Percentiles rank a stretch among this genome's conserved stretches.
phyloP scores from a whole-genome alignment of 2,888 invertebrate species.

The Heterodera filipjevi region DNA sequence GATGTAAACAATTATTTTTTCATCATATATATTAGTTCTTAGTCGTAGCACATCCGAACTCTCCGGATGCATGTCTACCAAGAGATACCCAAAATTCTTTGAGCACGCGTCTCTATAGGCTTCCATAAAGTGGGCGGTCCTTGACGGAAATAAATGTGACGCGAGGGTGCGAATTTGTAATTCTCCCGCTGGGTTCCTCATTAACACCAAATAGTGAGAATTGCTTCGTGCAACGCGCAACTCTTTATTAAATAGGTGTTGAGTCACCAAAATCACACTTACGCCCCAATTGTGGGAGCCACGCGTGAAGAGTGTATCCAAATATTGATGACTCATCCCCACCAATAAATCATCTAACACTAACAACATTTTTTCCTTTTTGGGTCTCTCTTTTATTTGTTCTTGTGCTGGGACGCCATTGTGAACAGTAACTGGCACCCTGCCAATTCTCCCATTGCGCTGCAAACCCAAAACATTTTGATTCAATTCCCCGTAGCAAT shows the following conservation, averaged over 20 bases:
- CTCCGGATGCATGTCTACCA: constrained; percentile 31
- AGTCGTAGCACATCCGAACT: constrained; percentile 15
- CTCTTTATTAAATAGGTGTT: constrained; percentile 30
- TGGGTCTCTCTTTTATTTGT: neutral
- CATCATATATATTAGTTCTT: constrained; percentile 31
- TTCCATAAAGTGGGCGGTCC: constrained; percentile 27
- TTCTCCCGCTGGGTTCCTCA: constrained; percentile 33
- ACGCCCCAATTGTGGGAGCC: constrained; percentile 33
- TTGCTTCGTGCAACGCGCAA: constrained; percentile 28
- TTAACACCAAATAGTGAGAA: constrained; percentile 34
- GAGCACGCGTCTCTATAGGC: constrained; percentile 20
- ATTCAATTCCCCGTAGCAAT: constrained; percentile 34
- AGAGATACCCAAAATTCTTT: constrained; percentile 27
- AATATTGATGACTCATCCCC: neutral
- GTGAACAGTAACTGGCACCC: neutral
- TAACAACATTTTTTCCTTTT: neutral
- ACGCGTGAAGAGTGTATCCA: constrained; percentile 28
- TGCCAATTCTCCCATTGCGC: constrained; percentile 2
- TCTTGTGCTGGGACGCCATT: neutral
- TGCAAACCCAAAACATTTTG: constrained; percentile 4
- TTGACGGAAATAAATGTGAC: constrained; percentile 29
- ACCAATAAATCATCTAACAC: constrained; percentile 30
- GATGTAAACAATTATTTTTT: neutral
- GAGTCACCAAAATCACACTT: constrained; percentile 30
- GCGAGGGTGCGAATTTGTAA: constrained; percentile 25